These are phyloP conservation scores for Pelvicachromis taeniatus DNA, from an alignment of 2,113 vertebrate genomes.

Conservation along the genomic window DNA sequence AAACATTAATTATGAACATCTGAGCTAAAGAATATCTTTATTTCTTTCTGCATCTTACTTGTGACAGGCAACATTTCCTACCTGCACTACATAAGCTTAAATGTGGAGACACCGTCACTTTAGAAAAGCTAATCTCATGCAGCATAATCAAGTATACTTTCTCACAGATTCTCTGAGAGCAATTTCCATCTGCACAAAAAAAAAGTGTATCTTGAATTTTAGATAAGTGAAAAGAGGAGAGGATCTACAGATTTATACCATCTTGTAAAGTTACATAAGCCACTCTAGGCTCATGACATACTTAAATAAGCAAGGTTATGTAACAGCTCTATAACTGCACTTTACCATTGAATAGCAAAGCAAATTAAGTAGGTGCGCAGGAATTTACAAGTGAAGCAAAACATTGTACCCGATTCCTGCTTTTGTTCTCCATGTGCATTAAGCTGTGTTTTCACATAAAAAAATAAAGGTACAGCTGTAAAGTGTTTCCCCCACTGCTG, in stretches of 20 bases:
- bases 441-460: conserved; percentile 69
- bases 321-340: conserved; percentile 68
- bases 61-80: conserved; percentile 15
- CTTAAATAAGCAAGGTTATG: conserved; percentile 76
- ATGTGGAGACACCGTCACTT: conserved; percentile 19
- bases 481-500: conserved; percentile 64
- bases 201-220: conserved; percentile 46
- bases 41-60: background rate
- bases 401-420: conserved; percentile 70
- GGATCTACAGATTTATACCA: conserved; percentile 64
- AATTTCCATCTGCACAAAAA: conserved; percentile 53
- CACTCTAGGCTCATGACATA: conserved; percentile 73
- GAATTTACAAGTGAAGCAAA: conserved; percentile 76
- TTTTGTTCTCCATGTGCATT: conserved; percentile 72
- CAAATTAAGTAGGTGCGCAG: conserved; percentile 72
- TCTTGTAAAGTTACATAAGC: conserved; percentile 77
- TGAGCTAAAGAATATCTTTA: conserved; percentile 13
- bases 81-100: conserved; percentile 6
- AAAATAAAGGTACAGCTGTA: conserved; percentile 72
- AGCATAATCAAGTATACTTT: conserved; percentile 38
- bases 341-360: conserved; percentile 63
- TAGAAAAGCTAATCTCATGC: conserved; percentile 39
- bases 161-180: conserved; percentile 21
- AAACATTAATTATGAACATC: conserved; percentile 33
- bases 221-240: conserved; percentile 53